These are phyloP conservation scores for Amia ocellicauda DNA, from an alignment of 2,113 vertebrate genomes.

Conservation along the genomic window DNA sequence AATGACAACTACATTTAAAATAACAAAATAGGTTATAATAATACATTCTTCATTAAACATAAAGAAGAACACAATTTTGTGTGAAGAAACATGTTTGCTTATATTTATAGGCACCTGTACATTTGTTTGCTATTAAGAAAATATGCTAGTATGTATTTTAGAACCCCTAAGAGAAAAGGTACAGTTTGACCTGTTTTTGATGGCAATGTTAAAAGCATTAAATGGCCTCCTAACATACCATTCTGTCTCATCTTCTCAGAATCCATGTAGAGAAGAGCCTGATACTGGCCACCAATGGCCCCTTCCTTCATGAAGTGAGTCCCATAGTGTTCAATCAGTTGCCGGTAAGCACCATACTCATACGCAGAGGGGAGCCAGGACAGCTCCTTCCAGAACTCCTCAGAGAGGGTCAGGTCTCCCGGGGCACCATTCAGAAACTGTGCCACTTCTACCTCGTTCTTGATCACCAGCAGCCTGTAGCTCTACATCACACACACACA, in stretches of 20 bases:
- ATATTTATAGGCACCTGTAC: too few species aligned
- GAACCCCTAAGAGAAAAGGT: too few species aligned
- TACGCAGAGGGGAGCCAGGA: conserved; percentile 74
- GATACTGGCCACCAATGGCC: conserved; percentile 84
- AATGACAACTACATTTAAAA: too few species aligned
- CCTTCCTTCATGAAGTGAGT: conserved; percentile 89
- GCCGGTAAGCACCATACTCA: conserved; percentile 70
- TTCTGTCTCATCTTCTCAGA: conserved; percentile 49
- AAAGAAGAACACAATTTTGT: too few species aligned
- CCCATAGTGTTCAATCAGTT: conserved; percentile 75
- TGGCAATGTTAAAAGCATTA: too few species aligned
- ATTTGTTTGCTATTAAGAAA: too few species aligned
- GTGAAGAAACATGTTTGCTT: too few species aligned
- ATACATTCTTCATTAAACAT: too few species aligned
- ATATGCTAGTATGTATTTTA: too few species aligned
- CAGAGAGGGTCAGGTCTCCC: conserved; percentile 75
- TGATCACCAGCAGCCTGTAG: conserved; percentile 73
- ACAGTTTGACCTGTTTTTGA: too few species aligned
- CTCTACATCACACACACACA: conserved; percentile 67
- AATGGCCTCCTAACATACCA: conserved; percentile 36
- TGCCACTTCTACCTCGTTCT: conserved; percentile 85
- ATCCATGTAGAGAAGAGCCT: conserved; percentile 74
- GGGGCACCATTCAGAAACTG: conserved; percentile 88
- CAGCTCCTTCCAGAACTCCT: conserved; percentile 85
- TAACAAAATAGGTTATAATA: too few species aligned